Evolutionary conservation across 1,140 invertebrate genomes (phyloP).

Genomic region (Ceratina australensis): DNA sequence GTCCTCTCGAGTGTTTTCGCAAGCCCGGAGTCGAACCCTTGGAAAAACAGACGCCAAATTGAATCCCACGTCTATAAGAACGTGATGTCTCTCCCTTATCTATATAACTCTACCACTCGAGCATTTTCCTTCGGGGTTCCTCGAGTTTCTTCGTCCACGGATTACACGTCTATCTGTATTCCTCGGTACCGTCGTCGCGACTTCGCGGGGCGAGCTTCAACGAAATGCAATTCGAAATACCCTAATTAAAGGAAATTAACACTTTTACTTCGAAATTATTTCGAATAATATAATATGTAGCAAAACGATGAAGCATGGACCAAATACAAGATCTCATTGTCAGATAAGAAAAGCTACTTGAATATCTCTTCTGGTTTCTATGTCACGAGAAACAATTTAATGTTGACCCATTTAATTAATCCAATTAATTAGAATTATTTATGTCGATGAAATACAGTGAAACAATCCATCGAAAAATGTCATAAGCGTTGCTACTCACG

Average conservation of each 20-base stretch:
- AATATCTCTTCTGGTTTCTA: too few relatives aligned
- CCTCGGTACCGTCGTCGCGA: constrained; percentile 7
- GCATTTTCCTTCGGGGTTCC: constrained; percentile 30
- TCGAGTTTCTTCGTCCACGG: constrained; percentile 42
- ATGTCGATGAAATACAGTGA: too few relatives aligned
- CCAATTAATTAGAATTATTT: too few relatives aligned
- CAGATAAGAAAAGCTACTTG: too few relatives aligned
- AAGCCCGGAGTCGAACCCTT: constrained; percentile 80
- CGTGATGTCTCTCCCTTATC: constrained; percentile 68
- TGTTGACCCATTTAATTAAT: too few relatives aligned
- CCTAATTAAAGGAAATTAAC: too few relatives aligned
- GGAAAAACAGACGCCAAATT: constrained; percentile 80
- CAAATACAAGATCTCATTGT: background rate
- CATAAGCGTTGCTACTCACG: too few relatives aligned
- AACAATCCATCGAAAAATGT: too few relatives aligned
- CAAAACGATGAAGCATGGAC: background rate
- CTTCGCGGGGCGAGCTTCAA: background rate
- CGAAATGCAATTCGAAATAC: background rate
- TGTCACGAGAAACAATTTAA: too few relatives aligned
- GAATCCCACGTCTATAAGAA: constrained; percentile 77
- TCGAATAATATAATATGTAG: background rate
- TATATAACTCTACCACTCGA: constrained; percentile 54
- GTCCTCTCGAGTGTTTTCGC: constrained; percentile 79
- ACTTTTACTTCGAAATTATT: background rate
- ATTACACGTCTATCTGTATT: constrained; percentile 47